Conservation (phyloP, 2,113 vertebrate genomes). For the Crotalus horridus region DNA sequence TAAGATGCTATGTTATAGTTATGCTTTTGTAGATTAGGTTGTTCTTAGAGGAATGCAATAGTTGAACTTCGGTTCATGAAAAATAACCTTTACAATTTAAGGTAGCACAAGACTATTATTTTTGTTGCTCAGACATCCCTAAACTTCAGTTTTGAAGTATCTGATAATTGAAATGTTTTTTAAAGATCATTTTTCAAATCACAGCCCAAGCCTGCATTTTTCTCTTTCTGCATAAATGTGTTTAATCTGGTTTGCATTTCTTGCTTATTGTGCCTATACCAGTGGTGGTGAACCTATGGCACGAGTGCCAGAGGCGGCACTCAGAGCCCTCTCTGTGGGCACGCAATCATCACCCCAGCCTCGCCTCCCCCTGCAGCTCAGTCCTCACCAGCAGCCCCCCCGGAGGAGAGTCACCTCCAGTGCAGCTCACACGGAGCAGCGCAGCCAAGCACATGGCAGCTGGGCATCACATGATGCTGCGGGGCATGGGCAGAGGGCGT, state of each 20-base stretch:
- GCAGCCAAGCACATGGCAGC: too few relatives aligned
- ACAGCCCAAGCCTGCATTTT: neutral
- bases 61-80: neutral
- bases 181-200: neutral
- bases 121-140: neutral
- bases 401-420: too few relatives aligned
- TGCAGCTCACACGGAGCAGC: too few relatives aligned
- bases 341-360: too few relatives aligned
- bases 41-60: neutral
- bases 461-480: too few relatives aligned
- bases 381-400: too few relatives aligned
- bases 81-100: neutral
- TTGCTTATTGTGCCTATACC: neutral
- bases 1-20: neutral
- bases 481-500: too few relatives aligned
- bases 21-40: neutral
- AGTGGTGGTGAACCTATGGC: too few relatives aligned
- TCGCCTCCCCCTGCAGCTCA: too few relatives aligned
- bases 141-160: neutral
- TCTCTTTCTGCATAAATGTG: neutral
- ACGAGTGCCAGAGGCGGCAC: too few relatives aligned
- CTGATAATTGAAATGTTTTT: neutral
- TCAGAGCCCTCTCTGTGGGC: too few relatives aligned
- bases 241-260: neutral
- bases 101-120: neutral